Evolutionary conservation across 2,888 invertebrate species (phyloP), one percentile per base, ranked within the genome.

Genomic region (Andrena hattorfiana): DNA sequence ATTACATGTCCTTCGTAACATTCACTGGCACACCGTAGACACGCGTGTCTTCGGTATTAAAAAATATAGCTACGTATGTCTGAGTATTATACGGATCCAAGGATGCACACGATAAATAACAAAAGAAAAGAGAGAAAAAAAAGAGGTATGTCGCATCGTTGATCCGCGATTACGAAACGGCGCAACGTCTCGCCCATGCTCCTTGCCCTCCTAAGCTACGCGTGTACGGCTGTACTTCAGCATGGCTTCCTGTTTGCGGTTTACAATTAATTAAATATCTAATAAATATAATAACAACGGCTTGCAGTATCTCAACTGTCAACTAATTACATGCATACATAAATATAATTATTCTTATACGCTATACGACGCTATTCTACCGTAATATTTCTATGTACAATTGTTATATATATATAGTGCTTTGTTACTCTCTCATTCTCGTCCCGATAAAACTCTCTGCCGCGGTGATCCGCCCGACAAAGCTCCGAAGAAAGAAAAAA

Each of bases 351-450:
- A 73, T 79, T 71, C 63, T 23, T 23, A 78, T 78, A 84, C n/a
- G 32, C 79, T 87, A 81, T 71, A 66, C 70, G 63, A 80, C 78
- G 68, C 66, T 88, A 82, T 23, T 73, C 66, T 84, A 84, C 20
- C 64, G 69, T 48, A 74, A 74, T 76, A 77, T 70, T 63, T 79
- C 81, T 92, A 92, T 93, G 88, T 93, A 92, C 92, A 93, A 89
- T 90, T 85, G 88, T 90, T 87, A 88, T 54, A 20, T 23, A 20
- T 51, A 54, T 56, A 56, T 87, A 87, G 89, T 86, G 86, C 85
- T 70, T 66, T 66, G 56, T 56, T 56, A 26, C 56, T 35, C 49
- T 30, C 32, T 54, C 62, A 60, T 59, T 60, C 54, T 70, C 28
- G 30, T 70, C 49, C 73, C 54, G 67, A 76, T 86, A 81, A 84